Evolutionary conservation across 2,113 vertebrate species (phyloP), one percentile per base, ranked within the genome.

Genomic region (Cephalopterus ornatus): DNA sequence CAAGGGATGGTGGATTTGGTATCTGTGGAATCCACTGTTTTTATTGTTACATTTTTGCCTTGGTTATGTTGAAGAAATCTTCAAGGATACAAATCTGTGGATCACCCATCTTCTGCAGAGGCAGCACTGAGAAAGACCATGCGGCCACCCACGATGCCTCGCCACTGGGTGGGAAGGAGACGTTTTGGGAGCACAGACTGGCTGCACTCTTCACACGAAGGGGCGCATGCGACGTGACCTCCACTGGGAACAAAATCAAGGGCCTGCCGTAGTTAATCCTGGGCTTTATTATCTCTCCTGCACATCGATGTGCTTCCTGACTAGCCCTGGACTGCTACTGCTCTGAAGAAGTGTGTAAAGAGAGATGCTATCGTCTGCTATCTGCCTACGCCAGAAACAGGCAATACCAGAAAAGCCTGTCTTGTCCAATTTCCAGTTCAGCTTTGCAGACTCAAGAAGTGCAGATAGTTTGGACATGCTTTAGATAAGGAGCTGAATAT

Each of bases 401-500:
- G 96, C 95, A 94, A 92, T 92, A 93, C 93, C 88, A 97, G 92
- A 94, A 89, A 94, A 96, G 79, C 86, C 88, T 72, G 83, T 70
- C 96, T 89, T 91, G 96, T 96, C 92, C 96, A 96, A 96, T 96
- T 96, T 97, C 91, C 94, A 96, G 92, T 92, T 96, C 93, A 89
- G 96, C 95, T 96, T 95, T 94, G 92, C 96, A 75, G 91, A 78
- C 92, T 93, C 92, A 86, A 93, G 88, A 93, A 96, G 85, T 91
- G 93, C 90, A 95, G 90, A 96, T 96, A 95, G 95, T 94, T 88
- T 92, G 95, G 95, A 97, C 93, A 93, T 58, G 79, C 92, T 96
- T 96, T 97, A 97, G 96, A 97, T 97, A 96, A 97, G 91, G 44
- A 81, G 62, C 59, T 93, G 96, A 91, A 73, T 94, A 92, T 95